Evolutionary conservation across 2,888 invertebrate genomes (phyloP), one percentile per base, ranked within the genome.

Genomic region (Augochlorella aurata): DNA sequence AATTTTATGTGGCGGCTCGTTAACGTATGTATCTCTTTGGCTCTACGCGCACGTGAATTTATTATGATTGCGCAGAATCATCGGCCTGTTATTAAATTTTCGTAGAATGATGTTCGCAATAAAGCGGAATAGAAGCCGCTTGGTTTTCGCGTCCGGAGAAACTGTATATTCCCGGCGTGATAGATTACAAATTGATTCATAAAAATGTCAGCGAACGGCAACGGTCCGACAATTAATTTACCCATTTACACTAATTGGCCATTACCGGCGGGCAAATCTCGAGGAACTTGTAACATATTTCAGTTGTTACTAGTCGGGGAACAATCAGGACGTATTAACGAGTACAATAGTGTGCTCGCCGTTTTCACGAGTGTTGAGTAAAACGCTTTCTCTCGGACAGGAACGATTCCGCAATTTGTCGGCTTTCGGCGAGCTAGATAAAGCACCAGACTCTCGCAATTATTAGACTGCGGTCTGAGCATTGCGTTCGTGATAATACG

Each of bases 131-230:
- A 24, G 21, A 58, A 58, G 24, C 58, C 24, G 7, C 58, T 58
- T 58, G 14, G 24, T 58, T 58, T 24, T 24, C 58, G 24, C 24
- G 58, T 24, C 24, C 58, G 58, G 58, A 58, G 58, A 58, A 58
- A 58, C 58, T 58, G 58, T 24, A 7, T 24, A 21, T 24, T 2
- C 24, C 7, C 7, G 58, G 24, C 58, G 24, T 58, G 58, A 58
- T 58, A 24, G 24, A 58, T 58, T 58, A 24, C 58, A 24, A 24
- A 58, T 58, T 58, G 58, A 58, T 58, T 58, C 58, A 58, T 58
- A 58, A 58, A 58, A 58, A 58, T 58, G 58, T 58, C 58, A 58
- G 58, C 58, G 58, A 58, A 58, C 58, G 58, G 58, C 24, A 58
- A 16, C 29, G 29, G 29, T 9, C 65, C 65, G 29, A 61, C 29